Base-by-base conservation (phyloP, 2,888 invertebrate genomes). In the Stenichneumon culpator region DNA sequence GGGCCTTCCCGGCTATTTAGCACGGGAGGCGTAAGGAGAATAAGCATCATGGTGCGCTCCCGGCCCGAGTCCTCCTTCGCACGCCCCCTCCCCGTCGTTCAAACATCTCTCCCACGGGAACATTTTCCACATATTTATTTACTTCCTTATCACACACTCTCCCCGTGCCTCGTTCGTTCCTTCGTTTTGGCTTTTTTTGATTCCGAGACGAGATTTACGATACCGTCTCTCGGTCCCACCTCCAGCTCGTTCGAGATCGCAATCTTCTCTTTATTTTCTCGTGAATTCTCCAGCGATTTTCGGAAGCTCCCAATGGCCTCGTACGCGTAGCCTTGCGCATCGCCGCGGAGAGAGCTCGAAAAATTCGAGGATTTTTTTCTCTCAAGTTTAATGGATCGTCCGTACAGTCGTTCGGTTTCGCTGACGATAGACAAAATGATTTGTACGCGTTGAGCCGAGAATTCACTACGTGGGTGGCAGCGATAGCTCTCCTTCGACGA, bases 91-190 rank as follows among this genome's bases (percentile, higher is more conserved):
- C 28, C n/a, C 60, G 1, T 28, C 32, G 60, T 16, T 63, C 28
- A 28, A 79, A 80, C 73, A 82, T 82, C 83, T 73, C 86, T 89
- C 93, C 88, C 93, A 87, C 78, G 91, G 91, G 92, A 89, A 88
- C 91, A 87, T 91, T 93, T 92, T 90, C 92, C 92, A 92, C 91
- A 91, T 93, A 93, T 93, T 93, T 93, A 92, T 93, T 90, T 89
- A 88, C 89, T 87, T 87, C 84, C 89, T 92, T 91, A 90, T 91
- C 90, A 86, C 90, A 86, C 85, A 68, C 79, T 79, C 72, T 86
- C 57, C 65, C 47, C 79, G 70, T 70, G 72, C 82, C 73, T 54
- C 72, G 39, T 65, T 75, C 82, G 80, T 79, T 86, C 74, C 69
- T 81, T 65, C 74, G 72, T 77, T 60, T 54, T 60, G 47, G 60